These are phyloP conservation scores for Taurulus bubalis DNA, from an alignment of 2,113 vertebrate genomes.

Conservation along the genomic window DNA sequence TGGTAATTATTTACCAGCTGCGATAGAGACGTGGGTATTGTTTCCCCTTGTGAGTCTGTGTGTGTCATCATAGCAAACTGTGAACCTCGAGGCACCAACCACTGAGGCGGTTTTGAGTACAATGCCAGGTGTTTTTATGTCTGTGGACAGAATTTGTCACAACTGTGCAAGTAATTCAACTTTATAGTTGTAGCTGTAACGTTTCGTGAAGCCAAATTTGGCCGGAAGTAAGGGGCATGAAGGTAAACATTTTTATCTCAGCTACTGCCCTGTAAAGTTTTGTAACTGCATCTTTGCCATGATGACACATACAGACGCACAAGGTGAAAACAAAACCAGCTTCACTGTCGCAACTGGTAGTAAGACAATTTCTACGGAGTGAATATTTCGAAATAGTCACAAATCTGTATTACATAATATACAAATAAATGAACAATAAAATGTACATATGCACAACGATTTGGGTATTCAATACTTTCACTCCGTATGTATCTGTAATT, in stretches of 20 bases:
- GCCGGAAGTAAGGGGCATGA: not conserved
- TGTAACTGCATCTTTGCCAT: not conserved
- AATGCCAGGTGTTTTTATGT: not conserved
- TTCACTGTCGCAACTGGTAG: not conserved
- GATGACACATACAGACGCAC: not conserved
- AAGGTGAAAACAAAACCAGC: not conserved
- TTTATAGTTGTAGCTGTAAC: not conserved
- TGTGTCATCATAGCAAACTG: not conserved
- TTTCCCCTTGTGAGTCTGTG: not conserved
- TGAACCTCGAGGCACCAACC: not conserved
- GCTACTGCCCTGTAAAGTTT: not conserved
- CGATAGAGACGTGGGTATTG: not conserved
- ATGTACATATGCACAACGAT: too few species aligned
- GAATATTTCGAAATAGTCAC: too few species aligned
- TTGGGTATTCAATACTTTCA: not conserved
- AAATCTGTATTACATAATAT: too few species aligned
- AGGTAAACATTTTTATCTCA: not conserved
- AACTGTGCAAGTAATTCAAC: not conserved
- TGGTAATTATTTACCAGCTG: constrained; percentile 72
- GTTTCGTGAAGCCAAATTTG: not conserved
- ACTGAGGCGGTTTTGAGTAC: not conserved
- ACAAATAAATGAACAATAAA: too few species aligned
- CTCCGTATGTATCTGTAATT: not conserved
- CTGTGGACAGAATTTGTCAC: not conserved
- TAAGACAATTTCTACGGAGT: too few species aligned